Percentiles rank a stretch among this genome's conserved stretches.
phyloP scores from a whole-genome alignment of 2,888 invertebrate genomes.

The Tipula confusa region DNA sequence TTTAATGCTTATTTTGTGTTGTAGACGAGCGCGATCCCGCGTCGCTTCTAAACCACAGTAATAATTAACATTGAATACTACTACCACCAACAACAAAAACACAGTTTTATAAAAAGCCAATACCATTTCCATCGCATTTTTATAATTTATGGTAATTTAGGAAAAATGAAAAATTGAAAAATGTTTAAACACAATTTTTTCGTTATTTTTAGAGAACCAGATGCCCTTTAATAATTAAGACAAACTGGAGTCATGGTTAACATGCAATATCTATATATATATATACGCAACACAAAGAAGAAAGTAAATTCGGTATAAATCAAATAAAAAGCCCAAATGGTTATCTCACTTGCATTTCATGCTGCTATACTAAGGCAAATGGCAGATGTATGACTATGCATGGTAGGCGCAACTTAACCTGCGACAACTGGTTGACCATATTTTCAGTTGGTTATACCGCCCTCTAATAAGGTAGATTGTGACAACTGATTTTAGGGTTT shows the following conservation, averaged over 20 bases:
- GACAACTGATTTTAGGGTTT: too few species aligned
- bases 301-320: too few species aligned
- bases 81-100: background rate
- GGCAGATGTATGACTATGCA: too few species aligned
- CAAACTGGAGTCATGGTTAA: background rate
- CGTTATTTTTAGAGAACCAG: background rate
- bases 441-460: too few species aligned
- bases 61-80: background rate
- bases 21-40: background rate
- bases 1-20: background rate
- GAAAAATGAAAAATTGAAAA: background rate
- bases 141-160: constrained; percentile 3
- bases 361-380: too few species aligned
- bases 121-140: background rate
- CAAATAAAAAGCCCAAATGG: too few species aligned
- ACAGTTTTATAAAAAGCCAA: background rate
- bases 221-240: background rate
- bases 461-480: too few species aligned
- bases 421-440: too few species aligned
- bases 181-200: background rate
- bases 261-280: background rate
- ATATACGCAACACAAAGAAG: background rate
- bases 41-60: background rate
- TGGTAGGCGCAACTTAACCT: too few species aligned
- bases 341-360: too few species aligned